Base-by-base conservation (phyloP, 2,113 vertebrate species). In the Dromas ardeola region DNA sequence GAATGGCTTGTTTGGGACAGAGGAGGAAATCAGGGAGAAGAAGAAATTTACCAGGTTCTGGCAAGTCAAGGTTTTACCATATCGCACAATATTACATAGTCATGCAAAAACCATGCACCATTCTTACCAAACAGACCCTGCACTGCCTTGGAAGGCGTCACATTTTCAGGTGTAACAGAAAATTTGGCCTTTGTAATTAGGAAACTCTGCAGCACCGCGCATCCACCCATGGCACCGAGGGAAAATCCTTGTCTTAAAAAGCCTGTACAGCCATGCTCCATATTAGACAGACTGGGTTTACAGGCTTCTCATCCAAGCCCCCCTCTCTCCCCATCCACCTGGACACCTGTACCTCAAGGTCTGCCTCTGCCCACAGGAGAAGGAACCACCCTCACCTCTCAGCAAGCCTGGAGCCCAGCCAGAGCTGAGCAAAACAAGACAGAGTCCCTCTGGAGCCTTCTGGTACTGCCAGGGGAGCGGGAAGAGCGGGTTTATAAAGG, bases 271-370 rank as follows among this genome's bases (percentile, higher is more conserved):
- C 53, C 30, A 5, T 10, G 11, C 30, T 52, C 49, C 13, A 2
- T 32, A 17, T 40, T 22, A 67, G 61, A 74, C 43, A 70, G 59
- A n/a, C 14, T 15, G 40, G 10, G 30, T 8, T 93, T 80, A 38
- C 0, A 0, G 25, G 12, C 17, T 86, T 61, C 71, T 83, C 55
- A 86, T 58, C 29, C 10, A 30, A 82, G 42, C 20, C 10, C 61
- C 22, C 25, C 19, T 26, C n/a, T n/a, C 23, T 47, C 32, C 56
- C 27, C 43, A 30, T 86, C 21, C 50, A 53, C 36, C 45, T 11
- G 5, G 62, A 65, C 36, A 86, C 15, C n/a, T 0, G 0, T 20
- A 69, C 53, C 58, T 89, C 0, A 2, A 86, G 42, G 15, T 89
- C 23, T 50, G 38, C 18, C 69, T 88, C 82, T 84, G 43, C 30